Evolutionary conservation across 2,888 invertebrate species (phyloP).

Genomic region (Euproctis similis): DNA sequence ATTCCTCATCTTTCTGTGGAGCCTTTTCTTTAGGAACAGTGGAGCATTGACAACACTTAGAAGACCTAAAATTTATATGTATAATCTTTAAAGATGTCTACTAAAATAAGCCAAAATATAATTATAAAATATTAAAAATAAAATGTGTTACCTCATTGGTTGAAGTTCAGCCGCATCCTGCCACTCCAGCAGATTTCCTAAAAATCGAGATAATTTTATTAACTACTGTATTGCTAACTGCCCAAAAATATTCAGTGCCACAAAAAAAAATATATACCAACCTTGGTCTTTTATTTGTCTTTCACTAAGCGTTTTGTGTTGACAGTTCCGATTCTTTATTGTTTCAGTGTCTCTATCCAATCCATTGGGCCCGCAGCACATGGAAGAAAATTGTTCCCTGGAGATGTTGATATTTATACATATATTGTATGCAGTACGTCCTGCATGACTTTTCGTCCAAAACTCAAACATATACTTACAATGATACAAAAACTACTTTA

Average conservation of each 20-base stretch:
- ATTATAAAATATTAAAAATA: too few species aligned
- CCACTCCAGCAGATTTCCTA: constrained; percentile 3
- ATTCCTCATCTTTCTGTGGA: neutral
- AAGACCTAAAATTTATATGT: constrained; percentile 6
- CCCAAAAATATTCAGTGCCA: neutral
- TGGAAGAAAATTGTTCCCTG: too few species aligned
- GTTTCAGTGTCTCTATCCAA: neutral
- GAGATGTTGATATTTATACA: too few species aligned
- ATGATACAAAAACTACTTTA: too few species aligned
- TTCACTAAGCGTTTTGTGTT: constrained; percentile 10
- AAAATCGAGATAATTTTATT: too few species aligned
- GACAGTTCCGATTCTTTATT: constrained; percentile 4
- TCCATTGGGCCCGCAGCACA: too few species aligned
- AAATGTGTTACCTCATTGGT: constrained; percentile 1
- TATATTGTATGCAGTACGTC: too few species aligned
- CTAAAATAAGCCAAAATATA: too few species aligned
- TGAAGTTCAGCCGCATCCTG: constrained; percentile 1
- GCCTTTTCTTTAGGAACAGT: constrained; percentile 10
- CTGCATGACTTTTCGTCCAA: too few species aligned
- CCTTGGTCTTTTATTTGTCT: constrained; percentile 14
- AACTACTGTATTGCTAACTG: too few species aligned
- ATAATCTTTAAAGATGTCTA: too few species aligned
- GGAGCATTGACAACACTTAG: constrained; percentile 8
- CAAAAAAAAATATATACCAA: constrained; percentile 3
- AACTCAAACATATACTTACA: too few species aligned